These are phyloP conservation scores for Bombyx mandarina DNA, from an alignment of 1,140 invertebrate genomes.

Conservation along the genomic window DNA sequence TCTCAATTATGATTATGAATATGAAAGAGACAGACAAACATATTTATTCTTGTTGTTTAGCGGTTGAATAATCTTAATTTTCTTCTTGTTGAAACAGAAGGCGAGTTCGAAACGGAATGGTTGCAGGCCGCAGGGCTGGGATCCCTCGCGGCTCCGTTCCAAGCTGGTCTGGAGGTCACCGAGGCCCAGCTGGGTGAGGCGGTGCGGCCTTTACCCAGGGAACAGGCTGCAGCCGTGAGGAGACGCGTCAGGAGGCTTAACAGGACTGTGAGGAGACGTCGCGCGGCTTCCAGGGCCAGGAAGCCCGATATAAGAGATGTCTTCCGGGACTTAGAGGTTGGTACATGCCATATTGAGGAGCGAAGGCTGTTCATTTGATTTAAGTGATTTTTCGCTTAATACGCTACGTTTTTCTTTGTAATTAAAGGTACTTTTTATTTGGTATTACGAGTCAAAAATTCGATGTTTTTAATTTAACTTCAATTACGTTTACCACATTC, in stretches of 20 bases:
- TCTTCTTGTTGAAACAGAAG: conserved; percentile 47
- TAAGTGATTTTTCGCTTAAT: too few species aligned
- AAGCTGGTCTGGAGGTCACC: conserved; percentile 59
- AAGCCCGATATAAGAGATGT: conserved; percentile 84
- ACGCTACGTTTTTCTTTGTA: too few species aligned
- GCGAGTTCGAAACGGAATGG: conserved; percentile 69
- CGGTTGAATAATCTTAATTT: neutral
- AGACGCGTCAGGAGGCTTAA: conserved; percentile 83
- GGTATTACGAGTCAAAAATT: too few species aligned
- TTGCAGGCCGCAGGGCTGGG: conserved; percentile 62
- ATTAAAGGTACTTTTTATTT: too few species aligned
- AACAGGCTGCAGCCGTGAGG: conserved; percentile 83
- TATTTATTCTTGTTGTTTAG: too few species aligned
- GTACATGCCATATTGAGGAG: conserved; percentile 6
- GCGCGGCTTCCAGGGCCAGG: conserved; percentile 68
- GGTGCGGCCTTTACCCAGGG: conserved; percentile 63
- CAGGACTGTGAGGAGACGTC: conserved; percentile 80
- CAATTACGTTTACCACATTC: too few species aligned
- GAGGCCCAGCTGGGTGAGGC: conserved; percentile 67
- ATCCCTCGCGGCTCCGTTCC: conserved; percentile 62
- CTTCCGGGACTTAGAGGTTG: conserved; percentile 82
- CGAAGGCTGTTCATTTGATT: too few species aligned
- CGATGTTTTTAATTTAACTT: too few species aligned
- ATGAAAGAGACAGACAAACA: too few species aligned
- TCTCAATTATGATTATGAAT: too few species aligned